Percentiles rank a stretch among this genome's conserved stretches.
These are phyloP conservation scores for Ophonus ardosiacus DNA, from an alignment of 2,888 invertebrate genomes.

Conservation along the genomic window DNA sequence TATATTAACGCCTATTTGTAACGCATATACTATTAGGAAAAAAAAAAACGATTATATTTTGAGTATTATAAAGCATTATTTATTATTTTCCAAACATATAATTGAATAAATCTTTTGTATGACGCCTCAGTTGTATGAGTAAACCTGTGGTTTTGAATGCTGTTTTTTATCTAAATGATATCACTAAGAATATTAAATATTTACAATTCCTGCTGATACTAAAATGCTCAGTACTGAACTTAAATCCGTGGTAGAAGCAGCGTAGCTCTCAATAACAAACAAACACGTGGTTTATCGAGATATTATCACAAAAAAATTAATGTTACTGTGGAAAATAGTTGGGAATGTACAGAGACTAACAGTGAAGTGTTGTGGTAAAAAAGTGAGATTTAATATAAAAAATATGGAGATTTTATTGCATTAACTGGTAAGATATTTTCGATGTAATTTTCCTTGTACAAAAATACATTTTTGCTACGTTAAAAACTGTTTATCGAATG, in stretches of 20 bases:
- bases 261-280: background rate
- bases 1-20: too few relatives aligned
- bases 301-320: background rate
- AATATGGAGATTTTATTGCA: too few relatives aligned
- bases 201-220: conserved; percentile 1
- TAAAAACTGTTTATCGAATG: background rate
- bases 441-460: background rate
- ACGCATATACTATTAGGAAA: too few relatives aligned
- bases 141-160: conserved; percentile 12
- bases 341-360: background rate
- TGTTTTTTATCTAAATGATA: conserved; percentile 41
- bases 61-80: background rate
- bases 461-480: background rate
- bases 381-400: too few relatives aligned
- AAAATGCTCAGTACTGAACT: background rate
- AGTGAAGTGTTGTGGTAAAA: too few relatives aligned
- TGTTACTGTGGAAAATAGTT: background rate
- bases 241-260: background rate
- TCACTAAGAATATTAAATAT: conserved; percentile 50
- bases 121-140: background rate
- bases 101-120: background rate
- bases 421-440: background rate
- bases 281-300: background rate
- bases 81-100: too few relatives aligned
- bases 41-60: too few relatives aligned